Evolutionary conservation across 2,113 vertebrate species (phyloP).

Genomic region (Grallaria varia): DNA sequence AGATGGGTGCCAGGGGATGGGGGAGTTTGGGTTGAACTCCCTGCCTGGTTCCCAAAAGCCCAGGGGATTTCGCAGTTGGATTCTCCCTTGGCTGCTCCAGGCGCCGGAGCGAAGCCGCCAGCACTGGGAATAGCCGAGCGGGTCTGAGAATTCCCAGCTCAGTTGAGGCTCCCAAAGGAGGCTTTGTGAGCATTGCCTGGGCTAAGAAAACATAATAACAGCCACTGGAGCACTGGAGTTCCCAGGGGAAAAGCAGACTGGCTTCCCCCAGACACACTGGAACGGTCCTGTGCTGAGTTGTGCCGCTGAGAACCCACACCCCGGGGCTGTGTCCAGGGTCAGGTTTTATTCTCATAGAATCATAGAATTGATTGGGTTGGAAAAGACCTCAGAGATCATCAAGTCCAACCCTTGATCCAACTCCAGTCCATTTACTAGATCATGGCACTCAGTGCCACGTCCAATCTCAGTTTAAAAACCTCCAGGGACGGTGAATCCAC

Average conservation of each 20-base stretch:
- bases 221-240: neutral
- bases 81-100: neutral
- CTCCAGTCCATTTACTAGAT: too few relatives aligned
- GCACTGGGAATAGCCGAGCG: neutral
- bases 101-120: neutral
- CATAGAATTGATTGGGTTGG: too few relatives aligned
- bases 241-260: neutral
- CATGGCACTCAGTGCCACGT: too few relatives aligned
- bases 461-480: too few relatives aligned
- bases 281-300: neutral
- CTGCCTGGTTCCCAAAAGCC: neutral
- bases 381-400: too few relatives aligned
- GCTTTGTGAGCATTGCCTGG: neutral
- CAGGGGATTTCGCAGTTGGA: neutral
- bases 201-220: neutral
- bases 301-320: neutral
- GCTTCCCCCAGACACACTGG: neutral
- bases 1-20: neutral
- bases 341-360: neutral
- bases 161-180: neutral
- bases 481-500: too few relatives aligned
- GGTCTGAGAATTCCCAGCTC: neutral
- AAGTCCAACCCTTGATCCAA: too few relatives aligned
- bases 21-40: neutral
- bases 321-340: rapidly evolving